Evolutionary conservation across 2,797 vertebrate genomes (phyloP).

Genomic region (Lacerta agilis): DNA sequence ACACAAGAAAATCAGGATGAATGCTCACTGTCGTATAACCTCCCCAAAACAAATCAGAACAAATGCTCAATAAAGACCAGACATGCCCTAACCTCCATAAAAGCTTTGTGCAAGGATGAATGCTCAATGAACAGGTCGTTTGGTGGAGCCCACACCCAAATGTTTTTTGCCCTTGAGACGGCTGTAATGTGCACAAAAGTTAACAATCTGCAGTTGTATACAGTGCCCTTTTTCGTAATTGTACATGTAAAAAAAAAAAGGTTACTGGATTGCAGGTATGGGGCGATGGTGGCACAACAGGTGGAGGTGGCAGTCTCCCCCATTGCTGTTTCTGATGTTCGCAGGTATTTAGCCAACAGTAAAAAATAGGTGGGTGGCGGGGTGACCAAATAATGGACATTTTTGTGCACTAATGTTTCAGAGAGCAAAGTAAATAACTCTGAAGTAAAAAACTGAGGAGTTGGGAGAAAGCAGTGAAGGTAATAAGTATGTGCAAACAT

Average conservation of each 20-base stretch:
- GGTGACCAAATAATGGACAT: background rate
- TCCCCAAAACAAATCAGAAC: no score
- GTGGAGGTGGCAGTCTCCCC: background rate
- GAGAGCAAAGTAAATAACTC: constrained; percentile 3
- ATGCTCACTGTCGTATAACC: no score
- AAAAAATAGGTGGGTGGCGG: background rate
- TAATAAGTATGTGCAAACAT: constrained; percentile 17
- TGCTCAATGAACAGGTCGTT: no score
- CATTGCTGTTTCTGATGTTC: background rate
- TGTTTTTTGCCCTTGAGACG: background rate
- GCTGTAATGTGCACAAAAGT: background rate
- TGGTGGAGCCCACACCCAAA: no score
- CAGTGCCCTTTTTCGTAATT: background rate
- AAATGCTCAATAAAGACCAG: no score
- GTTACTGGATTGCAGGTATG: background rate
- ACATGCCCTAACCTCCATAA: no score
- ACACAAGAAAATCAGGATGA: no score
- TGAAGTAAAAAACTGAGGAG: background rate
- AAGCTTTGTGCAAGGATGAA: no score
- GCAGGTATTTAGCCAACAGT: background rate
- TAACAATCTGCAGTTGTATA: background rate
- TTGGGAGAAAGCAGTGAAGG: background rate
- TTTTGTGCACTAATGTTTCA: constrained; percentile 10
- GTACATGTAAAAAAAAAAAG: background rate
- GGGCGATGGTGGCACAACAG: background rate